phyloP scores from a whole-genome alignment of 2,888 invertebrate species.

The Cheilosia scutellata region DNA sequence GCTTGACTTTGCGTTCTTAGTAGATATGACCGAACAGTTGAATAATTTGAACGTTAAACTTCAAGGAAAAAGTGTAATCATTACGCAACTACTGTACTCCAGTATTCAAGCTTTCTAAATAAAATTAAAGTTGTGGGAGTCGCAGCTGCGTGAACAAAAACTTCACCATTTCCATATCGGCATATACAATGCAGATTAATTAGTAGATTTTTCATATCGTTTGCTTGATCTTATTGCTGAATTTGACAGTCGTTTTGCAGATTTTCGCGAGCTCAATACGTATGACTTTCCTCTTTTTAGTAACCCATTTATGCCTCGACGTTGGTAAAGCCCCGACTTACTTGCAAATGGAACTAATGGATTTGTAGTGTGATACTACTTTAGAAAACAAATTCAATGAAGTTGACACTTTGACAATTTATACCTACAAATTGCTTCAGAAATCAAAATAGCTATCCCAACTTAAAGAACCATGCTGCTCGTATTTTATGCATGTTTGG shows the following conservation, averaged over 20 bases:
- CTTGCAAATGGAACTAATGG: slow-evolving; percentile 6
- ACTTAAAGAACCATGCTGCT: too few species aligned
- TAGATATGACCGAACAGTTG: too few species aligned
- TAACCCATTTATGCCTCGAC: background rate
- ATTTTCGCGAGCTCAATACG: too few species aligned
- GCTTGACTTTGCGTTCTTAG: too few species aligned
- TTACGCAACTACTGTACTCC: too few species aligned
- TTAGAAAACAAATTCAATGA: slow-evolving; percentile 3
- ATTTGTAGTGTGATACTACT: background rate
- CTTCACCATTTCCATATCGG: background rate
- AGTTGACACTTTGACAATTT: slow-evolving; percentile 1
- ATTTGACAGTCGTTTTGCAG: too few species aligned
- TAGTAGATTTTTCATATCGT: slow-evolving; percentile 2
- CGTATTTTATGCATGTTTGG: too few species aligned
- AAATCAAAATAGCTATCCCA: background rate
- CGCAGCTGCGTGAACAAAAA: background rate
- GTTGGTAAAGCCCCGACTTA: background rate
- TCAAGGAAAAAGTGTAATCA: too few species aligned
- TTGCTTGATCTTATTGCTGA: background rate
- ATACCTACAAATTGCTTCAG: background rate
- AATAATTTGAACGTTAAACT: too few species aligned
- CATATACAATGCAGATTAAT: background rate
- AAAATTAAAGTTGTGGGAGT: too few species aligned
- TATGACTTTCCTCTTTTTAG: background rate
- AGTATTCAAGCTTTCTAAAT: too few species aligned